Conservation (phyloP, 2,888 invertebrate genomes). For the Theristus sp. region DNA sequence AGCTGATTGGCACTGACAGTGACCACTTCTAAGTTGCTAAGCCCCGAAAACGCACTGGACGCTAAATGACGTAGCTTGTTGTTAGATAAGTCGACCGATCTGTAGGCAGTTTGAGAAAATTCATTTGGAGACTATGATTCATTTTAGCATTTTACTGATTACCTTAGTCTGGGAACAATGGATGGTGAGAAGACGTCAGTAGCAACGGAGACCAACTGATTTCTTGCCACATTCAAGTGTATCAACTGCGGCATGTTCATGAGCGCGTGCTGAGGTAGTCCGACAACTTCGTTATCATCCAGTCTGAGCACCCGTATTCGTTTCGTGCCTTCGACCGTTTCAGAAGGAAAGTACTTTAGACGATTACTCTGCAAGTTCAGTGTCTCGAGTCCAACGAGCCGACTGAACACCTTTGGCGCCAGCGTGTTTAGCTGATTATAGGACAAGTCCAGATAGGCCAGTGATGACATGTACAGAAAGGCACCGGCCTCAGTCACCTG, state of each 20-base stretch:
- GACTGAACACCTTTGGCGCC: conserved; percentile 51
- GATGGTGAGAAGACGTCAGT: conserved; percentile 16
- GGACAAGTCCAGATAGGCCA: conserved; percentile 61
- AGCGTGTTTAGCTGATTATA: conserved; percentile 58
- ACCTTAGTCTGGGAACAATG: background rate
- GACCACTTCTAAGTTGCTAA: conserved; percentile 40
- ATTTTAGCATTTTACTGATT: background rate
- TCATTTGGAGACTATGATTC: too few species aligned
- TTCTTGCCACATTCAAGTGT: conserved; percentile 17
- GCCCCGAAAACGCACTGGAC: conserved; percentile 13
- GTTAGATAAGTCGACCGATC: too few species aligned
- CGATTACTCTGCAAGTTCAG: conserved; percentile 51
- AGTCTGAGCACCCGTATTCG: conserved; percentile 67
- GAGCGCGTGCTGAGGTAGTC: conserved; percentile 60
- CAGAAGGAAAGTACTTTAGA: conserved; percentile 56
- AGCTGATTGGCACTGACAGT: conserved; percentile 38
- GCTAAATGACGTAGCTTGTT: conserved; percentile 12
- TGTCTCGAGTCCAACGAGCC: conserved; percentile 53
- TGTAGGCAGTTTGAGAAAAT: too few species aligned
- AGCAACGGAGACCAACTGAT: conserved; percentile 18
- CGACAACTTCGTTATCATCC: conserved; percentile 69
- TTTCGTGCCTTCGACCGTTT: conserved; percentile 51
- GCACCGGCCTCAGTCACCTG: conserved; percentile 37
- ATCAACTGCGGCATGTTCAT: conserved; percentile 20
- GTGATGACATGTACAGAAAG: conserved; percentile 55